Evolutionary conservation across 2,797 vertebrate species (phyloP).

Genomic region (Crocodylus rhombifer): DNA sequence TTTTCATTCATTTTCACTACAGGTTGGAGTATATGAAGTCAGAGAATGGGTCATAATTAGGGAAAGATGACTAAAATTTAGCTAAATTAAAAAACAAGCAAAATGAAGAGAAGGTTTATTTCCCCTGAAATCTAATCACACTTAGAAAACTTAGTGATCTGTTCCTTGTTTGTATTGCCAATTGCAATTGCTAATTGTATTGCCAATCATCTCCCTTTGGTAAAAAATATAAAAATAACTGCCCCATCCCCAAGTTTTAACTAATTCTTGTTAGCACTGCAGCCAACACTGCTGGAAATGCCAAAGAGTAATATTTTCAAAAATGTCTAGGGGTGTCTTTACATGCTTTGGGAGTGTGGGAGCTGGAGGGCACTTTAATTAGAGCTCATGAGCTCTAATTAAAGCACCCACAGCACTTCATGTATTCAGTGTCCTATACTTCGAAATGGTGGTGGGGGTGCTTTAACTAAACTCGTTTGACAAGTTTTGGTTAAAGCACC

Average conservation of each 20-base stretch:
- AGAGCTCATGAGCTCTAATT: too few species aligned
- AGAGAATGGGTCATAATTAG: neutral
- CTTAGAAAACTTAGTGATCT: neutral
- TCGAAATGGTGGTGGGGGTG: too few species aligned
- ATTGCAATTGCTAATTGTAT: neutral
- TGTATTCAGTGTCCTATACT: too few species aligned
- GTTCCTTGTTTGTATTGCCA: neutral
- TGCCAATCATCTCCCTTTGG: too few species aligned
- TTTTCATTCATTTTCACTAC: neutral
- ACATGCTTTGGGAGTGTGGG: too few species aligned
- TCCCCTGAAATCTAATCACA: neutral
- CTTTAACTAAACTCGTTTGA: too few species aligned
- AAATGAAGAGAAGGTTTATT: neutral
- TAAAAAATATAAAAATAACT: too few species aligned
- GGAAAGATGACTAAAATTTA: neutral
- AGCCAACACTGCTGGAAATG: neutral
- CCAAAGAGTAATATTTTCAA: neutral
- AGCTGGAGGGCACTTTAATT: too few species aligned
- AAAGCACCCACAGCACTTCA: too few species aligned
- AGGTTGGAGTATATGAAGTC: neutral
- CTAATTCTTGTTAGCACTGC: neutral
- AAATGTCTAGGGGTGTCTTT: neutral
- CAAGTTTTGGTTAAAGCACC: too few species aligned
- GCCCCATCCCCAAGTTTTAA: too few species aligned
- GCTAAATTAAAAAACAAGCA: neutral